These are phyloP conservation scores for Enteromius argenteus DNA, from an alignment of 2,797 vertebrate species.

Conservation along the genomic window DNA sequence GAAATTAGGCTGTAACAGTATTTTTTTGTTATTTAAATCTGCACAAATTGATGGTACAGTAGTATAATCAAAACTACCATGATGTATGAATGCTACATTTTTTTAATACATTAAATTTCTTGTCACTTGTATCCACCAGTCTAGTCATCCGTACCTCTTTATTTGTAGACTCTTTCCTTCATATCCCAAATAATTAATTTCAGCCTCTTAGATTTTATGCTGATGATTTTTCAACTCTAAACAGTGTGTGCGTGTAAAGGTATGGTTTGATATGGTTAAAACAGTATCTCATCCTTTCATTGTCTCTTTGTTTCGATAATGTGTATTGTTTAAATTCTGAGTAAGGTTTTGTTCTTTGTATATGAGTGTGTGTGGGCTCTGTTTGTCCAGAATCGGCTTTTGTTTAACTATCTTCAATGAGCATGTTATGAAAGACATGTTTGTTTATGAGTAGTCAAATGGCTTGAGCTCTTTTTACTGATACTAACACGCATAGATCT, in stretches of 20 bases:
- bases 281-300: constrained; percentile 11
- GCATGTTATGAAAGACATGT: constrained; percentile 23
- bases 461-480: constrained; percentile 26
- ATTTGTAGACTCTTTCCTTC: constrained; percentile 25
- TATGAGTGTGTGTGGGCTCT: constrained; percentile 18
- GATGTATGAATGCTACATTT: not conserved
- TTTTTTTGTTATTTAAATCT: not conserved
- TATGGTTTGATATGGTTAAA: not conserved
- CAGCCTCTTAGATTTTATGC: constrained; percentile 53
- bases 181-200: constrained; percentile 22
- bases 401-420: constrained; percentile 37
- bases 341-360: constrained; percentile 31
- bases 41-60: not conserved
- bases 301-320: constrained; percentile 8
- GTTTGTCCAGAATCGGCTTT: constrained; percentile 13
- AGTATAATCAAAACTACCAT: not conserved
- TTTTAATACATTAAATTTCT: not conserved
- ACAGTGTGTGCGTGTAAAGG: not conserved
- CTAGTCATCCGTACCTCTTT: constrained; percentile 13
- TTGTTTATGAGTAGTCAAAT: constrained; percentile 42
- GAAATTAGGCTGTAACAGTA: not conserved
- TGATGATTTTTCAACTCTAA: not conserved
- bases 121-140: not conserved
- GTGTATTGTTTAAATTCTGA: constrained; percentile 31
- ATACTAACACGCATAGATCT: not conserved